A percentile compares a stretch with the other conserved stretches of the same genome.
These are phyloP conservation scores for Anarrhichthys ocellatus DNA, from an alignment of 2,113 vertebrate genomes.

Conservation along the genomic window DNA sequence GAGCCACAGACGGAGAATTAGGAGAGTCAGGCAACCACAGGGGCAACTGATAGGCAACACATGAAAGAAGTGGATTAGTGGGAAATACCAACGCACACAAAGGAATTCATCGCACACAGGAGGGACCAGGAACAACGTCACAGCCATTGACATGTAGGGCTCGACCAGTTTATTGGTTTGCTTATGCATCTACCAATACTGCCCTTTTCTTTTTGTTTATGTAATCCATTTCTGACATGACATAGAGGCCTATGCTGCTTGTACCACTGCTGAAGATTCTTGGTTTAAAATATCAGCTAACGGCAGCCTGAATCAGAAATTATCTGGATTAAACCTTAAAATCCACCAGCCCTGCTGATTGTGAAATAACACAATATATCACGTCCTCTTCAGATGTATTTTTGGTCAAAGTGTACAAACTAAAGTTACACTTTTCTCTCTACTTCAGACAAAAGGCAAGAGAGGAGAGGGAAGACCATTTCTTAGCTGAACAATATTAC, in stretches of 20 bases:
- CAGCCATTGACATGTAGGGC: slow-evolving; percentile 11
- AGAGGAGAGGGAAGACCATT: background rate
- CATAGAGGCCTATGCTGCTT: background rate
- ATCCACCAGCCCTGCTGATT: background rate
- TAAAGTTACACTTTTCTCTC: slow-evolving; percentile 26
- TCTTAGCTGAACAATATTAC: slow-evolving; percentile 18
- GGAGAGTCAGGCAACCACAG: slow-evolving; percentile 44
- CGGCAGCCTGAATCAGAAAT: background rate
- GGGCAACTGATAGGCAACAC: slow-evolving; percentile 51
- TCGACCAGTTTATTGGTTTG: background rate
- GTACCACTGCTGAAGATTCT: background rate
- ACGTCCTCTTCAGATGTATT: background rate
- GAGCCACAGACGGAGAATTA: slow-evolving; percentile 49
- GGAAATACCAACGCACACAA: slow-evolving; percentile 21
- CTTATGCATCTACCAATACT: background rate
- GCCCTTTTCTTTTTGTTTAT: background rate
- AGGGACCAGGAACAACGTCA: slow-evolving; percentile 3
- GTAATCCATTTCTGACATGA: background rate
- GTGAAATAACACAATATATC: slow-evolving; percentile 14
- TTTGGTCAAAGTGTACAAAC: slow-evolving; percentile 29
- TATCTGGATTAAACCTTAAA: background rate
- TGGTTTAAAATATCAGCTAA: background rate
- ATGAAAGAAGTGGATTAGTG: slow-evolving; percentile 38
- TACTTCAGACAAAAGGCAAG: slow-evolving; percentile 14
- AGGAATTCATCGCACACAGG: slow-evolving; percentile 31